These are phyloP conservation scores for Simalia tracyae DNA, from an alignment of 2,797 vertebrate genomes.

Conservation along the genomic window DNA sequence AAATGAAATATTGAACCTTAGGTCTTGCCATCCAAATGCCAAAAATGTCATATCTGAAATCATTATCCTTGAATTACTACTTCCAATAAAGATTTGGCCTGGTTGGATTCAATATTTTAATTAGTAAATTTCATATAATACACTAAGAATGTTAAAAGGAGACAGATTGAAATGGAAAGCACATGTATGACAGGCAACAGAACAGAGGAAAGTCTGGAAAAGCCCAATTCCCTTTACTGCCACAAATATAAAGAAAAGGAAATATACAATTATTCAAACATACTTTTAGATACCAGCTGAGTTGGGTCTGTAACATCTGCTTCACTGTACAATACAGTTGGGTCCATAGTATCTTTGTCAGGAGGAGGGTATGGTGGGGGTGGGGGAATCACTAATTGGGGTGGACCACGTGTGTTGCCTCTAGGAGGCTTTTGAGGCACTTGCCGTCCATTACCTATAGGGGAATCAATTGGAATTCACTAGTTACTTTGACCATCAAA, in stretches of 20 bases:
- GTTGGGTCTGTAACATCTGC: constrained; percentile 68
- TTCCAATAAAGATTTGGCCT: constrained; percentile 5
- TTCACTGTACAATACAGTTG: constrained; percentile 65
- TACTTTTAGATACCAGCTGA: constrained; percentile 82
- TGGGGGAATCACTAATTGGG: constrained; percentile 77
- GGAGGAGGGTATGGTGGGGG: constrained; percentile 80
- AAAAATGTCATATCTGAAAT: background rate
- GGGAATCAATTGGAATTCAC: constrained; percentile 70
- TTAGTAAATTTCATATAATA: constrained; percentile 52
- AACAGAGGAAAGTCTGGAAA: constrained; percentile 62
- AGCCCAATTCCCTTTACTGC: constrained; percentile 14
- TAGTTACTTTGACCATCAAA: constrained; percentile 63
- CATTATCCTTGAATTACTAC: background rate
- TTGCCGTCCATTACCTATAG: constrained; percentile 78
- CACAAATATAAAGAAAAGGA: constrained; percentile 37
- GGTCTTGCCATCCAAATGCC: constrained; percentile 7
- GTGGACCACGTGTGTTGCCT: constrained; percentile 70
- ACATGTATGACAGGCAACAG: constrained; percentile 16
- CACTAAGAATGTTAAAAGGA: constrained; percentile 56
- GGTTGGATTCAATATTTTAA: constrained; percentile 1
- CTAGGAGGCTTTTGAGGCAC: constrained; percentile 85
- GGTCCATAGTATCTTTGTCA: constrained; percentile 69
- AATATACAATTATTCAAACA: constrained; percentile 68
- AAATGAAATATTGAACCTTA: background rate
- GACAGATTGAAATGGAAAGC: constrained; percentile 38